Conservation (phyloP, 1,140 invertebrate species). For the Copidosoma floridanum region DNA sequence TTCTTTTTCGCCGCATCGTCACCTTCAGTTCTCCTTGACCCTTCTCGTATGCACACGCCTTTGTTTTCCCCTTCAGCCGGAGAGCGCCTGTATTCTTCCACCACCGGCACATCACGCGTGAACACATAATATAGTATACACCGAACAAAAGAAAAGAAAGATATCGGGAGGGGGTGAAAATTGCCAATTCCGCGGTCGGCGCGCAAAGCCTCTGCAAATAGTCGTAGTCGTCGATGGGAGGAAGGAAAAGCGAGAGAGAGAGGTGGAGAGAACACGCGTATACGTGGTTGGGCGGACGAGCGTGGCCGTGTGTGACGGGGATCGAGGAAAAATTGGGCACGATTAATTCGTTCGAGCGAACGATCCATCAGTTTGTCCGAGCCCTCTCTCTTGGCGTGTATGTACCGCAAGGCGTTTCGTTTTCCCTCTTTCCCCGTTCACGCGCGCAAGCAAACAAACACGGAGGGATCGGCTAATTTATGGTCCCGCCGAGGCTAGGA, state of each 20-base stretch:
- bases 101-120: too few species aligned
- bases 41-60: background rate
- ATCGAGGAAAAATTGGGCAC: conserved; percentile 34
- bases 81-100: too few species aligned
- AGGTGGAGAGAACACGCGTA: background rate
- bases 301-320: too few species aligned
- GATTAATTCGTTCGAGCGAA: conserved; percentile 40
- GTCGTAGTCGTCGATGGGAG: too few species aligned
- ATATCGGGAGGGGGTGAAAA: conserved; percentile 28
- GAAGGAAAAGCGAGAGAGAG: too few species aligned
- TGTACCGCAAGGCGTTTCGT: background rate
- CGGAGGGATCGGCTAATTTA: conserved; percentile 39
- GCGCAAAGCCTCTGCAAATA: background rate
- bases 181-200: conserved; percentile 27
- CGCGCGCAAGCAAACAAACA: too few species aligned
- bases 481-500: conserved; percentile 29
- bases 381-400: conserved; percentile 8
- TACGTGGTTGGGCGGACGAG: conserved; percentile 3
- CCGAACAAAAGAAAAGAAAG: too few species aligned
- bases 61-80: too few species aligned
- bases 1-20: background rate
- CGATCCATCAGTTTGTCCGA: conserved; percentile 37
- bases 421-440: background rate
- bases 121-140: too few species aligned
- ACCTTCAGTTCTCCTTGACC: background rate